Base-by-base conservation (phyloP, 1,140 invertebrate genomes). In the Lasaia peninsularis region DNA sequence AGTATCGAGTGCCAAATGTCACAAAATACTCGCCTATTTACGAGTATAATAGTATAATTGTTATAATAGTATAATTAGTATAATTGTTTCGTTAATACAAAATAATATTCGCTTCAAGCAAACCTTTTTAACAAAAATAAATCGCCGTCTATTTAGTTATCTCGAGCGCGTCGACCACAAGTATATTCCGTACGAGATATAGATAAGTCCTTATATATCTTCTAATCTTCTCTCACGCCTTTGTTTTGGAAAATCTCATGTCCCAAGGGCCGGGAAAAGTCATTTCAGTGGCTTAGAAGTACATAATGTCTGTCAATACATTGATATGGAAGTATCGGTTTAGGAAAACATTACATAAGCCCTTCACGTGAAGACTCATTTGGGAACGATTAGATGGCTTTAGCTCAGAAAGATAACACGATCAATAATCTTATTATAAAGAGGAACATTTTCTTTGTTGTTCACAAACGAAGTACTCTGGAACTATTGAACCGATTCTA, bases 241-340 rank as follows among this genome's bases (percentile, higher is more conserved):
- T 79, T 83, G 74, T 79, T 77, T 79, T 70, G 71, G 63, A 74
- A 79, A 79, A 73, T 60, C 63, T 20, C 18, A 20, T 20, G 14
- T 78, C 74, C 69, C 74, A 52, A 31, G 73, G 67, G 75, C 54
- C 58, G 54, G 54, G 21, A 63, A 58, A 63, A 64, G 34, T 58
- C 64, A 56, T 65, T 65, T 74, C 65, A 62, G 60, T 67, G 64
- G 62, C 66, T 75, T 62, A 66, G 63, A 61, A 75, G 75, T 72
- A 79, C 76, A 79, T 85, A 82, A 82, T 85, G 75, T 80, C 66
- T 81, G 75, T 78, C 79, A 81, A 85, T 81, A 80, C 69, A 48
- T 48, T 20, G 40, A 21, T 67, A 67, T 52, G 67, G 70, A 77
- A 75, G 69, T 71, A 68, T 69, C 77, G 73, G 78, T 85, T 79